Base-by-base conservation (phyloP, 2,888 invertebrate species). In the Adineta ricciae region DNA sequence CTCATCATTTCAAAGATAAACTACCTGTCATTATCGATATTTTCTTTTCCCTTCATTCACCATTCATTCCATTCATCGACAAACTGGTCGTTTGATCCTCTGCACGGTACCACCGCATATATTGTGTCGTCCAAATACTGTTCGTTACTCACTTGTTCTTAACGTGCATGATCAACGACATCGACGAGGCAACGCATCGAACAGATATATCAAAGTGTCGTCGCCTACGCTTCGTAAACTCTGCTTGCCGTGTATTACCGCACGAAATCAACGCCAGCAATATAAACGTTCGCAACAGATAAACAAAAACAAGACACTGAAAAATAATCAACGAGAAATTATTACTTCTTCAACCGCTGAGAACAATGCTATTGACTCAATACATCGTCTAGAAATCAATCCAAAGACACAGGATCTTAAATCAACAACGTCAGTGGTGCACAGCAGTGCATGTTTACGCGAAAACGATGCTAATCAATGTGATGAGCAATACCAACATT, bases 91-190 rank as follows among this genome's bases (percentile, higher is more conserved):
- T 64, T 64, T 64, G 64, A 64, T 64, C 64, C 64, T 64, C 64
- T 64, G 64, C 64, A 64, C 64, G 64, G 64, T 64, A 16, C 64
- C 64, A 64, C 64, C 64, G 32, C 64, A 64, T 64, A 64, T 64
- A 1, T 32, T 64, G 16, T 64, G 64, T 64, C 64, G 64, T 64
- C 64, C 64, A 64, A 64, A 64, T 64, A 64, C 64, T 32, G 64
- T 64, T 64, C 64, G 64, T 19, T 64, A 64, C 32, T 64, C 64
- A 36, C 64, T 64, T 27, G 64, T 64, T 64, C 19, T 32, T 27
- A 16, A 64, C 64, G 64, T 64, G 64, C 64, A 64, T 64, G 64
- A 64, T 64, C 64, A 64, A 36, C 64, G 64, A 64, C 64, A 64
- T 32, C 32, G 64, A 64, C 64, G 64, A 14, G 32, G 19, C 19